These are phyloP conservation scores for Aramus guarauna DNA, from an alignment of 2,113 vertebrate species.

Conservation along the genomic window DNA sequence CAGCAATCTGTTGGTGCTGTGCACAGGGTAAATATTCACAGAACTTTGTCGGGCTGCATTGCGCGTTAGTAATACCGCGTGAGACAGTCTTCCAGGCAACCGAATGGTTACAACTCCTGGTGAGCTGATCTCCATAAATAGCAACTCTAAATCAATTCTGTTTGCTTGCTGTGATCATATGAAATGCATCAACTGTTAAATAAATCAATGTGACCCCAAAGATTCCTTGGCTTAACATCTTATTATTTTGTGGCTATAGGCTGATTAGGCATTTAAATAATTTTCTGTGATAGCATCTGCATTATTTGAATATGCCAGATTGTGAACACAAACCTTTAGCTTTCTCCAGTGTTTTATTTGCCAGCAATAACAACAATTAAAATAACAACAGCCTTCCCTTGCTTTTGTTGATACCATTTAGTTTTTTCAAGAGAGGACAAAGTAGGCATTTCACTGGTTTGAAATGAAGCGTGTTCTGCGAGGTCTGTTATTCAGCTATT, in stretches of 20 bases:
- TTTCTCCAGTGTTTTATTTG: constrained; percentile 11
- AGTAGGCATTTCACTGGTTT: neutral
- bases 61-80: neutral
- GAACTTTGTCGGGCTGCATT: neutral
- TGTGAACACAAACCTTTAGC: constrained; percentile 1
- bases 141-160: constrained; percentile 52
- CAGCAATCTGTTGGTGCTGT: neutral
- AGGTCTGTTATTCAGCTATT: neutral
- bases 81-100: neutral
- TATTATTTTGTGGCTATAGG: constrained; percentile 9
- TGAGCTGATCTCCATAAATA: constrained; percentile 34
- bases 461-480: neutral
- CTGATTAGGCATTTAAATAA: constrained; percentile 25
- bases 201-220: constrained; percentile 27
- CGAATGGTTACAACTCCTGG: constrained; percentile 11
- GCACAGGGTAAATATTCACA: neutral
- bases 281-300: neutral
- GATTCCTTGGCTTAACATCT: constrained; percentile 3
- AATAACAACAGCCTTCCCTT: neutral
- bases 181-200: constrained; percentile 39
- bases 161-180: constrained; percentile 25
- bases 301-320: constrained; percentile 10
- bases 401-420: neutral
- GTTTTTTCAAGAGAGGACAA: constrained; percentile 9
- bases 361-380: neutral